Conservation (phyloP, 1,140 invertebrate genomes). For the Drosophila parvula region DNA sequence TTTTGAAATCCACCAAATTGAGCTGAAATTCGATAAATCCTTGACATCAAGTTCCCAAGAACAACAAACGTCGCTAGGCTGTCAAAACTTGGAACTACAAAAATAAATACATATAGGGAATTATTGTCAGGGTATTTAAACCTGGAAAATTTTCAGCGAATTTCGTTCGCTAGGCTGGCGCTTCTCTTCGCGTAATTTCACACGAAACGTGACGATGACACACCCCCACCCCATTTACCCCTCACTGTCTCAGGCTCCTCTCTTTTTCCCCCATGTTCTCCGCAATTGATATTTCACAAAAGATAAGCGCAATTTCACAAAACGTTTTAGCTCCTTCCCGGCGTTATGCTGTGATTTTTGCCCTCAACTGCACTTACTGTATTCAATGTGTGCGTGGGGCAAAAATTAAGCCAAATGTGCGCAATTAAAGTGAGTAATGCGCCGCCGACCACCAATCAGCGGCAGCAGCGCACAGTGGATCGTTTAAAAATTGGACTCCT, state of each 20-base stretch:
- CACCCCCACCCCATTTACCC: constrained; percentile 4
- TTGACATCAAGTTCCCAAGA: too few species aligned
- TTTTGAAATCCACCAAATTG: background rate
- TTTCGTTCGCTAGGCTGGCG: constrained; percentile 49
- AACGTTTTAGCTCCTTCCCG: constrained; percentile 66
- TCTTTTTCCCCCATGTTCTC: background rate
- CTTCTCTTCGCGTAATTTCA: constrained; percentile 74
- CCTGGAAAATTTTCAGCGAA: constrained; percentile 3
- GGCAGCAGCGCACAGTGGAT: constrained; percentile 23
- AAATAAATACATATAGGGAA: background rate
- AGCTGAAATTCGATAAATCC: background rate
- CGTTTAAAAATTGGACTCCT: background rate
- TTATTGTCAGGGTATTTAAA: constrained; percentile 9
- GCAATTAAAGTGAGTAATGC: constrained; percentile 80
- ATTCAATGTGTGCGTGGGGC: constrained; percentile 47
- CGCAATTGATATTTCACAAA: constrained; percentile 79
- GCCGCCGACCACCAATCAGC: constrained; percentile 49
- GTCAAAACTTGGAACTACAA: background rate
- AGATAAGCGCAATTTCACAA: constrained; percentile 77
- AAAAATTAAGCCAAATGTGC: constrained; percentile 78
- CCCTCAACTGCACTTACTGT: constrained; percentile 41
- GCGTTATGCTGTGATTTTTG: constrained; percentile 66
- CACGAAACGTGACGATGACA: constrained; percentile 77
- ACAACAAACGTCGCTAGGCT: too few species aligned
- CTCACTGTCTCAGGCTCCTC: background rate